Evolutionary conservation across 2,113 vertebrate genomes (phyloP).

Genomic region (Pagrus major): DNA sequence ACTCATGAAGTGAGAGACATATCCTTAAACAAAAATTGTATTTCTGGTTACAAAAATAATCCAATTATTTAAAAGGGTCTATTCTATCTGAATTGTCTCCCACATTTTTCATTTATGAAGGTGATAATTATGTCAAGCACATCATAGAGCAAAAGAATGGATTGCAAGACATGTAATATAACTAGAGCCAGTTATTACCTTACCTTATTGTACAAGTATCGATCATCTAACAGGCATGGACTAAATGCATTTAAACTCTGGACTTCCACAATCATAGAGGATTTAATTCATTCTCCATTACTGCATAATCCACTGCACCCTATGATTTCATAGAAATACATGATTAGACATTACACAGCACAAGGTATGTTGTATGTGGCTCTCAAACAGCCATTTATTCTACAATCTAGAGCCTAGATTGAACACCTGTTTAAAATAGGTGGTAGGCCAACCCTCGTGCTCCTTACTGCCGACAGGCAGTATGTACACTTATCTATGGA

Average conservation of each 20-base stretch:
- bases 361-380: too few relatives aligned
- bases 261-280: background rate
- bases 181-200: background rate
- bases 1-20: too few relatives aligned
- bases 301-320: background rate
- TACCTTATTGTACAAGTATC: background rate
- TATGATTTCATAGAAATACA: background rate
- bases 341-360: background rate
- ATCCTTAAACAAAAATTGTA: too few relatives aligned
- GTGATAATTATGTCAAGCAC: background rate
- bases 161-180: background rate
- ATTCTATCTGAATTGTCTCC: too few relatives aligned
- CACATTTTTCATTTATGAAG: background rate
- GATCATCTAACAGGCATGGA: background rate
- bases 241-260: background rate
- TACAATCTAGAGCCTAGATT: background rate
- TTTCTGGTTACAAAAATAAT: too few relatives aligned
- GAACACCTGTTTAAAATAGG: background rate
- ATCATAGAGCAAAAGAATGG: background rate
- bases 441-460: background rate
- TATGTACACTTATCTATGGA: background rate
- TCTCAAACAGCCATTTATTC: background rate
- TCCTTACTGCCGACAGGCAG: background rate
- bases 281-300: background rate
- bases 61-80: too few relatives aligned